These are phyloP conservation scores for Agrochola circellaris DNA, from an alignment of 2,888 invertebrate genomes.

Conservation along the genomic window DNA sequence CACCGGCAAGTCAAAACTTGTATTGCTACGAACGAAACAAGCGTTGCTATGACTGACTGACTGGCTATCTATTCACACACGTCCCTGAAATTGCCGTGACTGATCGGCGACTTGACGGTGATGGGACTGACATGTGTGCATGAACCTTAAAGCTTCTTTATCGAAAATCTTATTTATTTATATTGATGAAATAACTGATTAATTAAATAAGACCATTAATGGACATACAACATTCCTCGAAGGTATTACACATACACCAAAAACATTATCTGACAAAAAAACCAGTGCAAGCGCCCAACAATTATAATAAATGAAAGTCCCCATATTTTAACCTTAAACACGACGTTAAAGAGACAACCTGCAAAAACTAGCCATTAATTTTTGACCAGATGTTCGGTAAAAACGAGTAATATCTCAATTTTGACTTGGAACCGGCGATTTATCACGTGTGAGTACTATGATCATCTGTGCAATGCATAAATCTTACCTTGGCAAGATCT, in stretches of 20 bases:
- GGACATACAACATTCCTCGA: constrained; percentile 10
- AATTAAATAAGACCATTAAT: constrained; percentile 25
- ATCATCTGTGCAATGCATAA: constrained; percentile 67
- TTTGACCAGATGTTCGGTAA: constrained; percentile 63
- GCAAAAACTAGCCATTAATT: constrained; percentile 54
- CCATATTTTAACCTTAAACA: constrained; percentile 57
- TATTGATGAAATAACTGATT: background rate
- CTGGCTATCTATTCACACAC: no score
- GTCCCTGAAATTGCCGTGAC: no score
- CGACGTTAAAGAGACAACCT: constrained; percentile 49
- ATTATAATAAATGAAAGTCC: constrained; percentile 52
- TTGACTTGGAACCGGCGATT: constrained; percentile 62
- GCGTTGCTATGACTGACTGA: no score
- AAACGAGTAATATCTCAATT: constrained; percentile 68
- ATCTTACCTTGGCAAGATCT: constrained; percentile 75
- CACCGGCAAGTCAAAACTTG: no score
- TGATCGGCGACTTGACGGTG: no score
- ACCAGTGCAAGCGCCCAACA: constrained; percentile 14
- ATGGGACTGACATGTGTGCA: no score
- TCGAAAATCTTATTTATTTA: background rate
- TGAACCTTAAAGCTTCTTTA: background rate
- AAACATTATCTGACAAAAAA: constrained; percentile 15
- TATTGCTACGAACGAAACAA: no score
- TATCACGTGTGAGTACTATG: constrained; percentile 67
- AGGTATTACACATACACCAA: background rate